Evolutionary conservation across 1,140 invertebrate genomes (phyloP), one percentile per base, ranked within the genome.

Genomic region (Hydropsyche tenuis): DNA sequence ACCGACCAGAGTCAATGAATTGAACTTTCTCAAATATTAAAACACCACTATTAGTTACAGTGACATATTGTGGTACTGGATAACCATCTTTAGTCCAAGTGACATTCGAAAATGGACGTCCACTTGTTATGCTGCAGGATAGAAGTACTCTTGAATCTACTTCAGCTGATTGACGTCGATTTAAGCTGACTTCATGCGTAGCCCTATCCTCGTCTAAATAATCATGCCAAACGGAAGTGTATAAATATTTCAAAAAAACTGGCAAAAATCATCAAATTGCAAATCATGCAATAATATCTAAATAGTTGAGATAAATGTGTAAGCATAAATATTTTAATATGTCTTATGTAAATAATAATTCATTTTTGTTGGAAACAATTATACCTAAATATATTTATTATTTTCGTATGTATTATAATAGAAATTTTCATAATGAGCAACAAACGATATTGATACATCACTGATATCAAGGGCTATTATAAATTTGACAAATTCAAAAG

Each of bases 1-100:
- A 94, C 75, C 86, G 85, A 65, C 92, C 93, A 73, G 86, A 85
- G 79, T 94, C 91, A 46, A 88, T 85, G 18, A 83, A 25, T 30
- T 70, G 51, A 79, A 79, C 27, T 80, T 79, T 11, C 70, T 78
- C 2, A 22, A 9, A 16, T n/a, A n/a, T n/a, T n/a, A n/a, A n/a
- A n/a, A n/a, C n/a, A n/a, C n/a, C n/a, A n/a, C n/a, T n/a, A n/a
- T n/a, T n/a, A n/a, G n/a, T n/a, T n/a, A n/a, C n/a, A n/a, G n/a
- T n/a, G n/a, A n/a, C n/a, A n/a, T 53, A 30, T 7, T 9, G 7
- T 1, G 22, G 20, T 22, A 53, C 18, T 18, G 11, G 11, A 20
- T 48, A 16, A 23, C 51, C 37, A 12, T 53, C 23, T 22, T 70
- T 70, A 2, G 25, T 37, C 68, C 68, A 70, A 1, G 22, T 48